phyloP scores from a whole-genome alignment of 2,888 invertebrate genomes.

The Eretmocerus hayati region DNA sequence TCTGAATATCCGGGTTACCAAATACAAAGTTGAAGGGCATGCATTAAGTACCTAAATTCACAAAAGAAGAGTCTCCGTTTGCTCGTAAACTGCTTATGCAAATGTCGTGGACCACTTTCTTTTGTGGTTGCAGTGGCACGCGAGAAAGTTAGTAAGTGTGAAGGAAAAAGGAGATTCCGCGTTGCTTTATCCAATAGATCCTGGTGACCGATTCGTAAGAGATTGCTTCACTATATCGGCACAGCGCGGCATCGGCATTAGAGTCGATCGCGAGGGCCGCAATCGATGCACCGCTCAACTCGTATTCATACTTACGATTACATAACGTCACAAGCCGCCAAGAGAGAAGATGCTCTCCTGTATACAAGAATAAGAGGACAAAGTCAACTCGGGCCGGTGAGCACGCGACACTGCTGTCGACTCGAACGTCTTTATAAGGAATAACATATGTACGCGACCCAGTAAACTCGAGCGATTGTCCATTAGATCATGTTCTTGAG shows the following conservation, averaged over 20 bases:
- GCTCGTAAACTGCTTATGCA: conserved; percentile 17
- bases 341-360: conserved; percentile 10
- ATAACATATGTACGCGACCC: not conserved
- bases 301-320: too few species aligned
- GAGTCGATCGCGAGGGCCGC: conserved; percentile 12
- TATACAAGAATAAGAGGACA: conserved; percentile 2
- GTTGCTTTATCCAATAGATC: conserved; percentile 18
- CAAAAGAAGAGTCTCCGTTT: too few species aligned
- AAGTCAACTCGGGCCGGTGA: not conserved
- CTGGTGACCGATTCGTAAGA: conserved; percentile 20
- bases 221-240: conserved; percentile 25
- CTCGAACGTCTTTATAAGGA: conserved; percentile 1
- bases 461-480: conserved; percentile 8
- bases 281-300: conserved; percentile 8
- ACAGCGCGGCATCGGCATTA: conserved; percentile 10
- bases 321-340: conserved; percentile 6
- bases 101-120: conserved; percentile 13
- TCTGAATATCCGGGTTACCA: too few species aligned
- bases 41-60: too few species aligned
- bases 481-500: not conserved
- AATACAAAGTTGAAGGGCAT: too few species aligned
- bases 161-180: not conserved
- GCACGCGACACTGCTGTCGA: conserved; percentile 2
- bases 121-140: not conserved
- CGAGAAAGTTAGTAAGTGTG: conserved; percentile 13